Base-by-base conservation (phyloP, 1,140 invertebrate species). In the Meteorus sp. region DNA sequence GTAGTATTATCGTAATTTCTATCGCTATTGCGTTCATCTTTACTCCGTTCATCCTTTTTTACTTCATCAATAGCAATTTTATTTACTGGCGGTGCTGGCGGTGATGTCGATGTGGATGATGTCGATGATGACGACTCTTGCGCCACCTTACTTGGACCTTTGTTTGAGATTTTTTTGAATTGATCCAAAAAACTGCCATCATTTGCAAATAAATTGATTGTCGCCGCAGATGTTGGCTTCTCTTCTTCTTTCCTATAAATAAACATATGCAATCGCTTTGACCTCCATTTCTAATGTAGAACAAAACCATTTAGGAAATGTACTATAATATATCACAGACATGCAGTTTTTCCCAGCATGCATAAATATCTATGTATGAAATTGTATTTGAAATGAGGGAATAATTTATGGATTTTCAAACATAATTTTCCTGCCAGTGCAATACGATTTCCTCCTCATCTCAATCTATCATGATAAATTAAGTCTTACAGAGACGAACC, bases 101-200 rank as follows among this genome's bases (percentile, higher is more conserved):
- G n/a, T n/a, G n/a, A n/a, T n/a, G n/a, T n/a, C n/a, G n/a, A n/a
- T n/a, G n/a, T n/a, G n/a, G n/a, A n/a, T n/a, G n/a, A n/a, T n/a
- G n/a, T n/a, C n/a, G n/a, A n/a, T n/a, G n/a, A n/a, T n/a, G n/a
- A n/a, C n/a, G n/a, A n/a, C n/a, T 39, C 35, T n/a, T 8, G 45
- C n/a, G 3, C 45, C 13, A 9, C 50, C 69, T 0, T 7, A 5
- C 56, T 73, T 74, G 1, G 22, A 56, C n/a, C 65, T 55, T 11
- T 75, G 58, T 81, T 85, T 1, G 85, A 81, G 59, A 90, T 81
- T 71, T 86, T 87, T 65, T 87, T 89, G 69, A 90, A 92, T 54
- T 90, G 88, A 70, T 88, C 88, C 63, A 92, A 76, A 70, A 92
- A 92, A 65, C 86, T 89, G 4, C 90, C 90, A 80, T 92, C 90